Base-by-base conservation (phyloP, 2,113 vertebrate species). In the Octodon degus region DNA sequence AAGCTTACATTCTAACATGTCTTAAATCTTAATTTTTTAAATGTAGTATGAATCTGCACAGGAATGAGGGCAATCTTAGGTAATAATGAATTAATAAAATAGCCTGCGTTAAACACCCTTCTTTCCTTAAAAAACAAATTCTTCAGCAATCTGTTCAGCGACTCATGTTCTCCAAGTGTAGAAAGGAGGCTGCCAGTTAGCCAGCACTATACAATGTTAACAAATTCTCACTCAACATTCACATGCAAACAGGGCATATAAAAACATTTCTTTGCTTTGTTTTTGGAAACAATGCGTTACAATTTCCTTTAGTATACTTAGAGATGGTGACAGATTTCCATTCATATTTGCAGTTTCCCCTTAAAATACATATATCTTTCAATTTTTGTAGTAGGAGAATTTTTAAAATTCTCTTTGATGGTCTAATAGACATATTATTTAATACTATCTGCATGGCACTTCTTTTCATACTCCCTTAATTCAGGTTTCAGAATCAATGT, bases 181-280 rank as follows among this genome's bases (percentile, higher is more conserved):
- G 40, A 76, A 85, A 34, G 32, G 37, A 89, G 50, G 27, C 27
- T 58, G 30, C 55, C 76, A 1, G 60, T 82, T 37, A 85, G 37
- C 55, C 37, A 74, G 30, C 40, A 67, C 62, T 93, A 65, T 9
- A 24, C 20, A 95, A 92, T 7, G 32, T 34, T 89, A 72, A 60
- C 32, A 76, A 30, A 76, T 93, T 86, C 74, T 80, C 60, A 20
- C 43, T 40, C 67, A 90, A 81, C 7, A 76, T 34, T 85, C 27
- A 63, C 5, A 32, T 62, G n/a, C 30, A 87, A 7, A 6, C 8
- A 77, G 50, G 70, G 1, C 16, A n/a, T 62, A 87, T 22, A 19
- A 90, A 90, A 90, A 70, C 14, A 8, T 63, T 76, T 62, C 37
- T 63, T 76, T 76, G 58, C 25, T 85, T 96, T 94, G 14, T 19